Base-by-base conservation (phyloP, 2,113 vertebrate genomes). In the Ciconia maguari region DNA sequence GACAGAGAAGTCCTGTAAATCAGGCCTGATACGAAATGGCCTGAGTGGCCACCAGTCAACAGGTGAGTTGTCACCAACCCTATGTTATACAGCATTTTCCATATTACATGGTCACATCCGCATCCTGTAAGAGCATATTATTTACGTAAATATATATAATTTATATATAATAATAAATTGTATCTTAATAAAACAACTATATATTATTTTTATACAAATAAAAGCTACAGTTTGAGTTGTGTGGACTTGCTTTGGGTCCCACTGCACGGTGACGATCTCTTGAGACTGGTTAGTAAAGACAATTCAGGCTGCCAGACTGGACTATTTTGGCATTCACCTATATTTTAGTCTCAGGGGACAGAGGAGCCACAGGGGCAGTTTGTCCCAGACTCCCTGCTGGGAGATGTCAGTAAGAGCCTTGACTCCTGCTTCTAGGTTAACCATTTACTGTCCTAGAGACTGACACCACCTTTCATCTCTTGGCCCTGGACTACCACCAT, bases 261-360 rank as follows among this genome's bases (percentile, higher is more conserved):
- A 0, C 46, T 48, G 22, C 51, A 75, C 0, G 2, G 26, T 17
- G n/a, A 68, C 0, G 0, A 64, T 27, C 60, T 69, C 61, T 55
- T 55, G 30, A 44, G 71, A 19, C 52, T 48, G 27, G 18, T 51
- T 62, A 82, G 18, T 49, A 52, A 57, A 69, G 34, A 54, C 42
- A 77, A 54, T 13, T 58, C 41, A 14, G 49, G 66, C 78, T 84
- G 74, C 34, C 34, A 61, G 27, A 79, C 9, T 14, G 80, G 27
- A 27, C 9, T 27, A 32, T 49, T 49, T 22, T 61, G 41, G 60
- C 21, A 34, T 38, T 72, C 49, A 32, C 29, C 64, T 25, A 0
- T n/a, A 75, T 32, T 82, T 75, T 30, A 46, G 49, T 46, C 38
- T 69, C 38, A 42, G 22, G 12, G 22, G 17, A 48, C 4, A 81